Conservation (phyloP, 2,797 vertebrate species). For the Galago senegalensis region DNA sequence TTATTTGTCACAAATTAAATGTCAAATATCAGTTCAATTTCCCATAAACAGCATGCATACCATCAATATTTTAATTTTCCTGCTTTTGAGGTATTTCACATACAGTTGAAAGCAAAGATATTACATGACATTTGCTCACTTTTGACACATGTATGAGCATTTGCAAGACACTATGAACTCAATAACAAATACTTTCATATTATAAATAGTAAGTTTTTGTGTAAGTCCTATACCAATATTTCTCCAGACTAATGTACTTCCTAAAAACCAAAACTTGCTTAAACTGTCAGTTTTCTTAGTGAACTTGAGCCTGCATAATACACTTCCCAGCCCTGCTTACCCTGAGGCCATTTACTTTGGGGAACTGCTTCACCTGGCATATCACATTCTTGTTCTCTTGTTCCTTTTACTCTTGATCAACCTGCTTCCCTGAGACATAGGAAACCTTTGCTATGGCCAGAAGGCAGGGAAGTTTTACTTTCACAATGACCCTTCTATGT, state of each 20-base stretch:
- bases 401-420: constrained; percentile 55
- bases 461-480: background rate
- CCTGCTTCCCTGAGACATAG: background rate
- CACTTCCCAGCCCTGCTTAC: background rate
- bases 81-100: background rate
- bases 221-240: background rate
- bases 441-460: constrained; percentile 21
- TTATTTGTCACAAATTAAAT: constrained; percentile 14
- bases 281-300: background rate
- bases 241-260: background rate
- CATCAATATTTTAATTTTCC: background rate
- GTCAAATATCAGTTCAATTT: background rate
- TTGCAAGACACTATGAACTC: background rate
- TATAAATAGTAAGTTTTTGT: background rate
- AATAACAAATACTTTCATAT: background rate
- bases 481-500: background rate
- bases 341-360: constrained; percentile 2
- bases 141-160: background rate
- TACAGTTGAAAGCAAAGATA: background rate
- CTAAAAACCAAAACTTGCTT: constrained; percentile 13
- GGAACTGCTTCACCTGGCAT: background rate
- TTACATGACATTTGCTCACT: background rate
- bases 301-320: background rate
- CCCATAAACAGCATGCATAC: background rate
- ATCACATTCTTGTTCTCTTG: background rate